Conservation (phyloP, 2,888 invertebrate genomes). For the Flabesymbios commensalis region DNA sequence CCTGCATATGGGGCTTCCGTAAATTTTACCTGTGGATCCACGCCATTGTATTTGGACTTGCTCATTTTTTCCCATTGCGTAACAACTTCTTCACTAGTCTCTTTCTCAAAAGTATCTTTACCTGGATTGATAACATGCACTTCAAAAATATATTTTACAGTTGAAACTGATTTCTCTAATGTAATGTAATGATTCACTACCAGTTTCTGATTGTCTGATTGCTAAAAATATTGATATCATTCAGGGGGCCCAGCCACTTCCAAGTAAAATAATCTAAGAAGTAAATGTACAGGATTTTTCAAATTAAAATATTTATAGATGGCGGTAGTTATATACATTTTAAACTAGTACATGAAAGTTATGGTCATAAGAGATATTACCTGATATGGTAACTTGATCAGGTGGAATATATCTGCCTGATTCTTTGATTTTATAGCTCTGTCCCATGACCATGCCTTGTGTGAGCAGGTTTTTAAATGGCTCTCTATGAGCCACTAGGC, state of each 20-base stretch:
- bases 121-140: slow-evolving; percentile 31
- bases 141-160: no score
- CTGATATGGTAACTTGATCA: slow-evolving; percentile 67
- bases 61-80: slow-evolving; percentile 98
- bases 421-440: slow-evolving; percentile 66
- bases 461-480: slow-evolving; percentile 90
- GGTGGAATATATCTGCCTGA: slow-evolving; percentile 79
- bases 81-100: slow-evolving; percentile 71
- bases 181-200: no score
- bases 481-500: slow-evolving; percentile 73
- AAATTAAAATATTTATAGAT: background rate
- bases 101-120: slow-evolving; percentile 66
- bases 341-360: background rate
- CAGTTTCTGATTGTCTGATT: background rate
- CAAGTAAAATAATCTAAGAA: background rate
- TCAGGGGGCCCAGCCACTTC: background rate
- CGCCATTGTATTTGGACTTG: slow-evolving; percentile 96
- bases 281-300: background rate
- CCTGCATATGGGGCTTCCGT: no score
- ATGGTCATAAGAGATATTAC: background rate
- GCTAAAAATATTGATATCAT: background rate
- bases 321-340: background rate
- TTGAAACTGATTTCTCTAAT: no score
- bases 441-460: slow-evolving; percentile 78
- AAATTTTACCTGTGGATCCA: slow-evolving; percentile 80